phyloP scores from a whole-genome alignment of 2,888 invertebrate species.

The Cephus nigrinus region DNA sequence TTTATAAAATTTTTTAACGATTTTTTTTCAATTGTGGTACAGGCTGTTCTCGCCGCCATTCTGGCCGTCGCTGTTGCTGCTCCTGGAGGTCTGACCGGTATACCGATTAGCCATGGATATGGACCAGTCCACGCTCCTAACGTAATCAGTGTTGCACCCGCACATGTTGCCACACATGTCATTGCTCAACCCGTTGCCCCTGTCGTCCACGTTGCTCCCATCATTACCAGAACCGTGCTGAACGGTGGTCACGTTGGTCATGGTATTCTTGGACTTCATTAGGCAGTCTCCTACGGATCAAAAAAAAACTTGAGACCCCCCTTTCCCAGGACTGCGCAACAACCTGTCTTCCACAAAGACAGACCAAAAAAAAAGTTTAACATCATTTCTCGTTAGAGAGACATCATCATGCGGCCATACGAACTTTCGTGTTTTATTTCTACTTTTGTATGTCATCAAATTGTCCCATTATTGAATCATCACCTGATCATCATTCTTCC shows the following conservation, averaged over 20 bases:
- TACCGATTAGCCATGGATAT: slow-evolving; percentile 48
- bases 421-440: not conserved
- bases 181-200: slow-evolving; percentile 61
- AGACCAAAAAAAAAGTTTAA: slow-evolving; percentile 1
- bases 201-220: slow-evolving; percentile 63
- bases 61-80: slow-evolving; percentile 66
- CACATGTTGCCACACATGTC: slow-evolving; percentile 51
- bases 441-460: not conserved
- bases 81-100: slow-evolving; percentile 69
- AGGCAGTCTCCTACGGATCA: slow-evolving; percentile 6
- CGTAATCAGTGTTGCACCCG: slow-evolving; percentile 50
- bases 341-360: not conserved
- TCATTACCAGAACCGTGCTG: slow-evolving; percentile 44
- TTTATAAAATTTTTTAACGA: no score
- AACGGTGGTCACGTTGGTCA: slow-evolving; percentile 8
- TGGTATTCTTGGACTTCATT: slow-evolving; percentile 32
- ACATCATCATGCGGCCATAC: not conserved
- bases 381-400: not conserved
- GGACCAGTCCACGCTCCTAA: slow-evolving; percentile 58
- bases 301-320: slow-evolving; percentile 15
- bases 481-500: not conserved
- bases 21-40: slow-evolving; percentile 9
- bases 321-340: slow-evolving; percentile 8
- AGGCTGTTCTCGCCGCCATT: slow-evolving; percentile 62
- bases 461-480: slow-evolving; percentile 8